Base-by-base conservation (phyloP, 92 coral and sea anemone genomes). In the Epizoanthus stellaris region DNA sequence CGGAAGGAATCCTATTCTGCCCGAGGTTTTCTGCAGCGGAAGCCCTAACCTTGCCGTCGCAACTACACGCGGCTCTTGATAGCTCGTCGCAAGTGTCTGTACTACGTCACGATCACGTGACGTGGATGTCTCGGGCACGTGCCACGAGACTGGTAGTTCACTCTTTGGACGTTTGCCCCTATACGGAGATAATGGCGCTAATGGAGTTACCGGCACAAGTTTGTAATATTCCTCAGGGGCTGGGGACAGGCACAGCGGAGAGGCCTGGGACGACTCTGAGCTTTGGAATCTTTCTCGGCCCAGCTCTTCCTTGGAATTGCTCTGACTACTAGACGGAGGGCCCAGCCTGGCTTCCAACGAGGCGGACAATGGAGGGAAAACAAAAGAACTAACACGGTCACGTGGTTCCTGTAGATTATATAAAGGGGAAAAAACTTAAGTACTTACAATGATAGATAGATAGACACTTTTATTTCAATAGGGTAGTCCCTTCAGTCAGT, bases 151-250 rank as follows among this genome's bases (percentile, higher is more conserved):
- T 1, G 94, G 73, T 16, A 85, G 87, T 39, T 92, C 93, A 52
- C 65, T 82, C 25, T 82, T 56, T 70, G 79, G 72, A 13, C 79
- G 69, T 15, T 54, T 81, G 40, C 73, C 73, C 69, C 79, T 93
- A 56, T 20, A 76, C 20, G 98, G 93, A 81, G 91, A 87, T n/a
- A 72, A 67, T 1, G 93, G 86, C 25, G 87, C 70, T 25, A 90
- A 87, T 23, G 98, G 98, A 5, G 98, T 92, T 40, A 94, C 58
- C 19, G 98, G 98, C 10, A 94, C 98, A 14, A 94, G 88, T 73
- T 74, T 86, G 77, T 94, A 94, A 75, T 94, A 94, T 61, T 94
- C 98, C 82, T 94, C 95, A 16, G 98, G 98, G 49, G 98, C 98
- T 49, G 98, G 98, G 12, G 98, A 94, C 20, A 94, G 84, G 82